Base-by-base conservation (phyloP, 2,888 invertebrate genomes). In the Trachelus iudaicus region DNA sequence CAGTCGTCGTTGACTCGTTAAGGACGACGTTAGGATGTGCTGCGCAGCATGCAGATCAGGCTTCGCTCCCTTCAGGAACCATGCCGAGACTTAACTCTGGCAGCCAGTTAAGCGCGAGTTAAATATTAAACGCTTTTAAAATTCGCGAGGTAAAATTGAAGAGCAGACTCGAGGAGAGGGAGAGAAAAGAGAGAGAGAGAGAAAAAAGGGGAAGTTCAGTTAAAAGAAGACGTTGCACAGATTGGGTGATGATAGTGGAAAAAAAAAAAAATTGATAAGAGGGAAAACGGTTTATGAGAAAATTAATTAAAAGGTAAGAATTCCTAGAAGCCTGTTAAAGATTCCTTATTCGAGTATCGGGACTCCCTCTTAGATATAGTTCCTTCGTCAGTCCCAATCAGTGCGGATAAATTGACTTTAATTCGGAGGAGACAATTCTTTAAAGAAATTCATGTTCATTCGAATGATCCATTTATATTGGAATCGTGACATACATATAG, bases 41-140 rank as follows among this genome's bases (percentile, higher is more conserved):
- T 78, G 84, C 82, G 79, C 85, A 82, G 89, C 87, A 89, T 89
- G 88, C 86, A 88, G 89, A 90, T 88, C 87, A 88, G 88, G 84
- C 81, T 79, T 68, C 73, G 81, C 80, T 81, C 77, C 79, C 80
- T 80, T 76, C 73, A 69, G 73, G 75, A 75, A 80, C 75, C 80
- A 75, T 33, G 56, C 56, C 56, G 23, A 23, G 56, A 56, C 56
- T 76, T 34, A 76, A 69, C 76, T 76, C 75, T 31, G 76, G 78
- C 71, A 56, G 68, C 77, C 82, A 80, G 79, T 80, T 82, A 81
- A 82, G 83, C 82, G 81, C 83, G 86, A 85, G 83, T 88, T 87
- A 87, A 89, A 89, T 89, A 88, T 89, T 88, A 87, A 89, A 88
- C 85, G 85, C 87, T 85, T 84, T 82, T 81, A 83, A 86, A 87